Conservation (phyloP, 2,797 vertebrate species). For the Sebastiscus albofasciatus region DNA sequence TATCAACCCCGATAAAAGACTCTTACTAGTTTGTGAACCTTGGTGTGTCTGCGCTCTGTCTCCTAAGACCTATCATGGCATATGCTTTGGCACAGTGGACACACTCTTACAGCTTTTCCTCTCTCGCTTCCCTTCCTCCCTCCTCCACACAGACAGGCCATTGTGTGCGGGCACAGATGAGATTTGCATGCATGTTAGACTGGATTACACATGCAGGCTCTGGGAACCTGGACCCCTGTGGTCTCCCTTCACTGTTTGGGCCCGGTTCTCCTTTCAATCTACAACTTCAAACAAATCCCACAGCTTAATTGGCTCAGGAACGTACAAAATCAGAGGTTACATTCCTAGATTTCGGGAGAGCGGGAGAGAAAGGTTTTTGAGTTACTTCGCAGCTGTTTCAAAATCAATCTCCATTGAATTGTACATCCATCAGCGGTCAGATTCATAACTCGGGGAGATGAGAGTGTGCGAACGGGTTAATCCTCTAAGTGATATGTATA, state of each 20-base stretch:
- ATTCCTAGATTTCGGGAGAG: slow-evolving; percentile 52
- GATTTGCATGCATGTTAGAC: slow-evolving; percentile 87
- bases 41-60: slow-evolving; percentile 36
- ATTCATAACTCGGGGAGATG: slow-evolving; percentile 47
- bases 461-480: slow-evolving; percentile 61
- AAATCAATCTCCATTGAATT: slow-evolving; percentile 30
- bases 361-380: background rate
- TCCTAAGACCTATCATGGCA: slow-evolving; percentile 37
- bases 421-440: slow-evolving; percentile 31
- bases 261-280: slow-evolving; percentile 54
- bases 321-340: slow-evolving; percentile 63
- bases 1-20: slow-evolving; percentile 63
- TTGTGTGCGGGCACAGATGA: slow-evolving; percentile 84
- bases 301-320: slow-evolving; percentile 72
- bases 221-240: slow-evolving; percentile 82
- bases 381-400: slow-evolving; percentile 31
- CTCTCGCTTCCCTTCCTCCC: slow-evolving; percentile 19
- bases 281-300: slow-evolving; percentile 74
- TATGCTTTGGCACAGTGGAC: slow-evolving; percentile 49
- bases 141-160: slow-evolving; percentile 77
- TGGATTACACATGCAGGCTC: slow-evolving; percentile 84
- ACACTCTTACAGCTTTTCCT: slow-evolving; percentile 50
- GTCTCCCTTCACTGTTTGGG: slow-evolving; percentile 61
- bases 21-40: slow-evolving; percentile 57
- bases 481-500: slow-evolving; percentile 67